A percentile compares a stretch with the other conserved stretches of the same genome.
These are phyloP conservation scores for Ischnus inquisitorius DNA, from an alignment of 2,888 invertebrate species.

Conservation along the genomic window DNA sequence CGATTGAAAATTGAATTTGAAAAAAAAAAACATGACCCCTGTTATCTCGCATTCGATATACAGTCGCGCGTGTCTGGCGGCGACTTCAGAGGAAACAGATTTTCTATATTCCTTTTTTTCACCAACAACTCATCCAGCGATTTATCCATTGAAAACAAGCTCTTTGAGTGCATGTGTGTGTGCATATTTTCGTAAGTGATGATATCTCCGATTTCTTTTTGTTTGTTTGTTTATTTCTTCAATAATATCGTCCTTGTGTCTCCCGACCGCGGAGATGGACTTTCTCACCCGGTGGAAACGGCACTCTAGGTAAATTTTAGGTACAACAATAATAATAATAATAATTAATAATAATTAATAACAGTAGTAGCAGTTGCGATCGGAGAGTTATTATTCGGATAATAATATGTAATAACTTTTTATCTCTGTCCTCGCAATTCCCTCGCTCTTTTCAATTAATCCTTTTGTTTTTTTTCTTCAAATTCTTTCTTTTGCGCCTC, in stretches of 20 bases:
- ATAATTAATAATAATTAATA: constrained; percentile 63
- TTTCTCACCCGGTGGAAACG: constrained; percentile 66
- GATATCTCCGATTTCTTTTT: constrained; percentile 40
- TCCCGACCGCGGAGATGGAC: constrained; percentile 60
- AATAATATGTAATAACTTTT: constrained; percentile 50
- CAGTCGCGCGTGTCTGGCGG: constrained; percentile 25
- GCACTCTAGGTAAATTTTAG: constrained; percentile 70
- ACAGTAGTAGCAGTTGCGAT: constrained; percentile 56
- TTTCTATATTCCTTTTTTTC: constrained; percentile 13
- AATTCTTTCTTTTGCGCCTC: constrained; percentile 43
- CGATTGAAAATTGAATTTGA: not conserved
- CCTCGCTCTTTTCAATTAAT: constrained; percentile 11
- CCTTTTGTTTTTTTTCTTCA: constrained; percentile 31
- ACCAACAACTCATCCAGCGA: constrained; percentile 20
- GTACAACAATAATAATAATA: constrained; percentile 70
- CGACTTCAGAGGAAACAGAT: constrained; percentile 29
- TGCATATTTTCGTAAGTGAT: constrained; percentile 15
- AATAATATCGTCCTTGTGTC: constrained; percentile 53
- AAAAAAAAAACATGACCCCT: not conserved
- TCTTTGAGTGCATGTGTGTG: constrained; percentile 5
- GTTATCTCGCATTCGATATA: constrained; percentile 33
- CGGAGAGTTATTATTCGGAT: constrained; percentile 50
- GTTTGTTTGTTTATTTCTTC: constrained; percentile 17
- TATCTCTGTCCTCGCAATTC: constrained; percentile 32
- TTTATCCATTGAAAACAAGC: constrained; percentile 2